Evolutionary conservation across 2,113 vertebrate species (phyloP).

Genomic region (Brienomyrus brachyistius): DNA sequence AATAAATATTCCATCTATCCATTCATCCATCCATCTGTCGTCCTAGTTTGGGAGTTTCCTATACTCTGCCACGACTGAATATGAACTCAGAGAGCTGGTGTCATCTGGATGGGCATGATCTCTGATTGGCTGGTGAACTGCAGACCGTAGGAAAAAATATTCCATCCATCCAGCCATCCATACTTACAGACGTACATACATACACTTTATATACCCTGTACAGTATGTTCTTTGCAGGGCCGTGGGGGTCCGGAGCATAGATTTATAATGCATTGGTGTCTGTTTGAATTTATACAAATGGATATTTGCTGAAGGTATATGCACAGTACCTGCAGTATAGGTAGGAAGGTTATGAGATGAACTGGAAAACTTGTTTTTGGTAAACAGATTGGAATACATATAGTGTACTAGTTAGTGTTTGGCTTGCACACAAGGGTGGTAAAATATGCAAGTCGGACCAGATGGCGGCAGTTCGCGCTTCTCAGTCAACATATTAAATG

Average conservation of each 20-base stretch:
- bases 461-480: background rate
- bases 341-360: background rate
- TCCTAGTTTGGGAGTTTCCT: no score
- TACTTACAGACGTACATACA: no score
- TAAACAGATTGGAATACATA: background rate
- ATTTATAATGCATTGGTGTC: no score
- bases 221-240: background rate
- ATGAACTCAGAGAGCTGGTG: no score
- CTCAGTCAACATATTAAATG: constrained; percentile 1
- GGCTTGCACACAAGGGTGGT: background rate
- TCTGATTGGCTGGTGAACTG: no score
- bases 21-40: background rate
- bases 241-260: no score
- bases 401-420: background rate
- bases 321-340: background rate
- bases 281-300: background rate
- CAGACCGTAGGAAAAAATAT: no score
- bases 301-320: background rate
- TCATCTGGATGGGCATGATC: no score
- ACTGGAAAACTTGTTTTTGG: background rate
- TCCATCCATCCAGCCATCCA: no score
- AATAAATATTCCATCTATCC: no score
- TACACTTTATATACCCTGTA: background rate
- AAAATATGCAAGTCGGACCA: background rate
- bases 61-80: no score